These are phyloP conservation scores for Chelonus insularis DNA, from an alignment of 1,140 invertebrate species.

Conservation along the genomic window DNA sequence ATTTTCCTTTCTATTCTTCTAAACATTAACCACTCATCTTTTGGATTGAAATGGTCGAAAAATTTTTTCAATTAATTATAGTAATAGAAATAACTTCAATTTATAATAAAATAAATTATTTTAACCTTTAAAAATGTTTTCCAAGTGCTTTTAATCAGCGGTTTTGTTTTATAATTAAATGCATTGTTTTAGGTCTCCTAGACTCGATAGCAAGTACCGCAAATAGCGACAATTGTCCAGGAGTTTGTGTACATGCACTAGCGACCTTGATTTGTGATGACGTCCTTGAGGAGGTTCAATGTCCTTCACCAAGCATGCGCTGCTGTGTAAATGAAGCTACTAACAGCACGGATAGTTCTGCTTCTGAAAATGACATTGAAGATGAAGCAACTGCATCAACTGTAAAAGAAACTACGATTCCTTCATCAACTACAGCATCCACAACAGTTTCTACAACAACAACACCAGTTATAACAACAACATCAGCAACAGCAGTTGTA, in stretches of 20 bases:
- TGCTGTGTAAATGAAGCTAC: slow-evolving; percentile 75
- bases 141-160: slow-evolving; percentile 2
- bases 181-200: slow-evolving; percentile 68
- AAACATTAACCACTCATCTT: too few species aligned
- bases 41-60: too few species aligned
- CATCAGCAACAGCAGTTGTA: slow-evolving; percentile 24
- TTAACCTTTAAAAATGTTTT: too few species aligned
- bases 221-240: slow-evolving; percentile 81
- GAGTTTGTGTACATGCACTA: slow-evolving; percentile 80
- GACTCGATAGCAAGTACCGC: slow-evolving; percentile 82
- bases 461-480: slow-evolving; percentile 31
- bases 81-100: too few species aligned
- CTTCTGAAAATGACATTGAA: slow-evolving; percentile 38
- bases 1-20: too few species aligned
- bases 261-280: slow-evolving; percentile 82
- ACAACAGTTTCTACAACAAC: slow-evolving; percentile 31
- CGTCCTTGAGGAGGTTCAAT: slow-evolving; percentile 78
- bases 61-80: too few species aligned
- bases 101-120: too few species aligned
- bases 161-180: slow-evolving; percentile 23
- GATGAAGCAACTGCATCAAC: slow-evolving; percentile 20
- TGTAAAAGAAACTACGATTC: slow-evolving; percentile 36
- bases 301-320: slow-evolving; percentile 76
- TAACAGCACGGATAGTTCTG: slow-evolving; percentile 44
- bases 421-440: slow-evolving; percentile 46